Base-by-base conservation (phyloP, 2,888 invertebrate species). In the Napeogenes inachia region DNA sequence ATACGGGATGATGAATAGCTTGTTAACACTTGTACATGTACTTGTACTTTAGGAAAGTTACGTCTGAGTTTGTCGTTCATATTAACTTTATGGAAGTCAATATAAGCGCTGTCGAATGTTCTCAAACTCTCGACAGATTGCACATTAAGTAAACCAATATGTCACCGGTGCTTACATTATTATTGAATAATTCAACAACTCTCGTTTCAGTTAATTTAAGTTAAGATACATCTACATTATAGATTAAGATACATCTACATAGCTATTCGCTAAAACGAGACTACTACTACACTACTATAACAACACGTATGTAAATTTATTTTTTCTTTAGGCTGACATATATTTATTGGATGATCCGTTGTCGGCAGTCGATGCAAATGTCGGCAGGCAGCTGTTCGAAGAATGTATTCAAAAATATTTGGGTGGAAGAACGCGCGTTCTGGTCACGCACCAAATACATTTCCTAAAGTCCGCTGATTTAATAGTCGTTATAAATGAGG, bases 401-500 rank as follows among this genome's bases (percentile, higher is more conserved):
- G 92, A 93, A 73, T 96, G 96, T 76, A 93, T 96, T 67, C 87
- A 85, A 66, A 92, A 92, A 0, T 91, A 92, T 71, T 86, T 97
- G 60, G 87, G 87, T 54, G 87, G 92, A 10, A 94, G 94, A 75
- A 95, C 95, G 0, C 89, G 94, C 58, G 92, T 97, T 65, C 90
- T 97, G 32, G 95, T 96, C 59, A 97, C 97, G 0, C 97, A 97
- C 89, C 97, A 97, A 80, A 91, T 96, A 30, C 96, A 97, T 70
- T 88, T 83, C 77, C 84, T 85, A 42, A 86, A 84, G 72, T 84
- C 82, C 46, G 88, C 82, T 54, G 89, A 84, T 79, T 85, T 83
- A 67, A 92, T 93, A 63, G 78, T 94, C 35, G 87, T 93, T 64
- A 83, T 92, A 80, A 91, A 92, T 74, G 80, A 85, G 71, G 89